Evolutionary conservation across 2,888 invertebrate species (phyloP).

Genomic region (Drosophila maculinotata): DNA sequence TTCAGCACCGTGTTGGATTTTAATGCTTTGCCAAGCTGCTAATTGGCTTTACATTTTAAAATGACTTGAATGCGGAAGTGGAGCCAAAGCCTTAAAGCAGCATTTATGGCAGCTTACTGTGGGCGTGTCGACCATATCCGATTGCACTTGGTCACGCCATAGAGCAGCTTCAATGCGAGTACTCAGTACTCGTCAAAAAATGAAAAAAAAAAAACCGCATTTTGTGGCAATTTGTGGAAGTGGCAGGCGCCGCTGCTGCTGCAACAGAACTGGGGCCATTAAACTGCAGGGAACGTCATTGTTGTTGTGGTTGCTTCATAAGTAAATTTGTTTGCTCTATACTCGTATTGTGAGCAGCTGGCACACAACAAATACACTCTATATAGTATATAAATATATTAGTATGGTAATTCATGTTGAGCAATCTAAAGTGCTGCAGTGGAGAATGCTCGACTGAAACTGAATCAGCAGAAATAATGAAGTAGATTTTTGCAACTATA

Average conservation of each 20-base stretch:
- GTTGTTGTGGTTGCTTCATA: constrained; percentile 16
- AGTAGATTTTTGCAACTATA: neutral
- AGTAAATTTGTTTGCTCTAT: constrained; percentile 46
- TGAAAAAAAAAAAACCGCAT: constrained; percentile 22
- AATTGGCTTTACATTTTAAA: constrained; percentile 58
- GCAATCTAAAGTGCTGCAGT: neutral
- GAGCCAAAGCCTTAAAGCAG: constrained; percentile 23
- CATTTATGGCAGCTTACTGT: constrained; percentile 40
- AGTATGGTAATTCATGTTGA: constrained; percentile 6
- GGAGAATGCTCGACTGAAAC: neutral
- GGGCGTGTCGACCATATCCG: constrained; percentile 36
- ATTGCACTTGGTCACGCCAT: constrained; percentile 64
- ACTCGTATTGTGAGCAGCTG: constrained; percentile 25
- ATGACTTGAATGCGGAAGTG: constrained; percentile 49
- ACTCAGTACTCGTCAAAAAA: constrained; percentile 7
- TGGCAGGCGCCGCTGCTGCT: constrained; percentile 22
- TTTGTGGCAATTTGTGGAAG: constrained; percentile 31
- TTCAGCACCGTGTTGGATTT: too few species aligned
- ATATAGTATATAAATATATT: neutral
- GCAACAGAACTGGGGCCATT: constrained; percentile 38
- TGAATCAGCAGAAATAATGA: neutral
- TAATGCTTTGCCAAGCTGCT: constrained; percentile 18
- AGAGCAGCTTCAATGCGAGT: constrained; percentile 7
- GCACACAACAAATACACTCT: constrained; percentile 28
- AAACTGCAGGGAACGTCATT: constrained; percentile 28